These are phyloP conservation scores for Acanthosepion esculentum DNA, from an alignment of 2,888 invertebrate genomes.

Conservation along the genomic window DNA sequence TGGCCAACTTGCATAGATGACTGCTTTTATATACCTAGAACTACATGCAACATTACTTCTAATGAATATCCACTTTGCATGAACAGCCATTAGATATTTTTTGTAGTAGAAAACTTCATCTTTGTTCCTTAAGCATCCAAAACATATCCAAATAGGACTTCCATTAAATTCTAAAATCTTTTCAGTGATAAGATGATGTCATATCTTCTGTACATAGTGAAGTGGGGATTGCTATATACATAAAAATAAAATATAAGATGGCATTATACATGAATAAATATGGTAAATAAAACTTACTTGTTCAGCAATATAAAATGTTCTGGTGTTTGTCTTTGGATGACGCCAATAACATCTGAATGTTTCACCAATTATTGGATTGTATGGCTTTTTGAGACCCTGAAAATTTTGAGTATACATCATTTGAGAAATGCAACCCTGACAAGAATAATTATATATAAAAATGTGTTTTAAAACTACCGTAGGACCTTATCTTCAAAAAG, in stretches of 20 bases:
- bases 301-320: slow-evolving; percentile 93
- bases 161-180: not conserved
- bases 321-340: slow-evolving; percentile 83
- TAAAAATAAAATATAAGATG: not conserved
- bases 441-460: not conserved
- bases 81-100: no score
- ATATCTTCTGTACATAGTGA: not conserved
- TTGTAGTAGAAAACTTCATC: no score
- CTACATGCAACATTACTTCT: no score
- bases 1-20: no score
- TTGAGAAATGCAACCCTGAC: not conserved
- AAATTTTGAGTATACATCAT: slow-evolving; percentile 24
- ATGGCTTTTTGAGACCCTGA: slow-evolving; percentile 91
- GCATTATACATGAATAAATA: not conserved
- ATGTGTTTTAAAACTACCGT: no score
- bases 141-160: no score
- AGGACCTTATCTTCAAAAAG: no score
- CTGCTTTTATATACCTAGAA: no score
- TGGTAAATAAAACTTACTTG: slow-evolving; percentile 80
- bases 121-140: no score
- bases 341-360: slow-evolving; percentile 93
- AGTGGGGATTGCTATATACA: not conserved
- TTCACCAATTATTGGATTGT: slow-evolving; percentile 95
- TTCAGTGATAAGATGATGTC: not conserved
- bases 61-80: no score